Evolutionary conservation across 2,888 invertebrate genomes (phyloP).

Genomic region (Phlogophora meticulosa): DNA sequence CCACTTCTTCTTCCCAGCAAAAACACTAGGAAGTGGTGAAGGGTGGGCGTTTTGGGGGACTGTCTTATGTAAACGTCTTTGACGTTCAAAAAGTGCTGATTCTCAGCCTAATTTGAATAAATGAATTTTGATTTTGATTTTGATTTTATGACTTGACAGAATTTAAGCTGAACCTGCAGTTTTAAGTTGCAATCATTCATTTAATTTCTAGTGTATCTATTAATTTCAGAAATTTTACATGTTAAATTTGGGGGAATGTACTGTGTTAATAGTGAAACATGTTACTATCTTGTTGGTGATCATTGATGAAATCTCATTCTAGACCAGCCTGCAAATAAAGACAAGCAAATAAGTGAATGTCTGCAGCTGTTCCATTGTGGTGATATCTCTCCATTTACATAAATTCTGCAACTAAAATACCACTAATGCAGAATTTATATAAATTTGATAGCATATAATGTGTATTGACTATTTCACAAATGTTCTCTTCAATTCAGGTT

Average conservation of each 20-base stretch:
- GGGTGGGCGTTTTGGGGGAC: too few relatives aligned
- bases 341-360: neutral
- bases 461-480: too few relatives aligned
- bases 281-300: constrained; percentile 1
- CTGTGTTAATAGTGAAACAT: neutral
- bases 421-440: constrained; percentile 1
- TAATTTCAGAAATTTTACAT: constrained; percentile 13
- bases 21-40: too few relatives aligned
- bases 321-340: neutral
- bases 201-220: constrained; percentile 30
- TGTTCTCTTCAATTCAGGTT: too few relatives aligned
- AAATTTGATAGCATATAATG: neutral
- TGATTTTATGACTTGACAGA: constrained; percentile 61
- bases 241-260: neutral
- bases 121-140: too few relatives aligned
- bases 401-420: neutral
- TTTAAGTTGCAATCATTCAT: constrained; percentile 35
- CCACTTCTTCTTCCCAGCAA: too few relatives aligned
- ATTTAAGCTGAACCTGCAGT: constrained; percentile 40
- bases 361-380: constrained; percentile 14
- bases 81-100: too few relatives aligned
- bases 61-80: too few relatives aligned
- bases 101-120: too few relatives aligned
- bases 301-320: neutral
- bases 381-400: constrained; percentile 1